These are phyloP conservation scores for Bombus impatiens DNA, from an alignment of 1,140 invertebrate species.

Conservation along the genomic window DNA sequence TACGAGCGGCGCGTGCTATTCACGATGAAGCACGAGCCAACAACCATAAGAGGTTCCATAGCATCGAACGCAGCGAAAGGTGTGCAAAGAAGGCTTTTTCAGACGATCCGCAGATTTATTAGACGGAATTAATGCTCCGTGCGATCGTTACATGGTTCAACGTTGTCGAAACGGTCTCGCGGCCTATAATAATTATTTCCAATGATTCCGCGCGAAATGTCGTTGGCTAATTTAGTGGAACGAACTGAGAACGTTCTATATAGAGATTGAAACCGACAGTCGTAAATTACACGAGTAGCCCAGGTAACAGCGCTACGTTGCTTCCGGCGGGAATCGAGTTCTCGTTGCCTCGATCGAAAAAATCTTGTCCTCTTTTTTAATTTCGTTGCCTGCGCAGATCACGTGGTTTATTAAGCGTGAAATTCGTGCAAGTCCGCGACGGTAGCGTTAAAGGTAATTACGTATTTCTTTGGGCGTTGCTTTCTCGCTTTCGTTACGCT, in stretches of 20 bases:
- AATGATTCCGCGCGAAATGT: not conserved
- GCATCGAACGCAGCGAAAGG: not conserved
- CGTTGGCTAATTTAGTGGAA: constrained; percentile 12
- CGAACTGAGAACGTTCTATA: not conserved
- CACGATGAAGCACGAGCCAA: constrained; percentile 36
- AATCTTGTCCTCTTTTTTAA: not conserved
- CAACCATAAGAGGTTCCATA: not conserved
- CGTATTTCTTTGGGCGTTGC: not conserved
- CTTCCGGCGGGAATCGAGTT: constrained; percentile 1
- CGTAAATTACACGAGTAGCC: constrained; percentile 20
- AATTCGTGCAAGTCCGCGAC: not conserved
- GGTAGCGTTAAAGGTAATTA: not conserved
- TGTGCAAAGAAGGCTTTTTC: constrained; percentile 1
- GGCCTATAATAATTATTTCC: constrained; percentile 18
- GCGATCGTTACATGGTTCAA: not conserved
- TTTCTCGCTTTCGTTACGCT: not conserved
- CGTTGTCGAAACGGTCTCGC: not conserved
- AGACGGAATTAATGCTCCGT: constrained; percentile 37
- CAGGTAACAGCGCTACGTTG: not conserved
- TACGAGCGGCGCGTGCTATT: constrained; percentile 74
- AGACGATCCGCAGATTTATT: constrained; percentile 30
- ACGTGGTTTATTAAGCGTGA: constrained; percentile 8
- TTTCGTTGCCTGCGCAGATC: not conserved
- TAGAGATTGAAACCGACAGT: constrained; percentile 8
- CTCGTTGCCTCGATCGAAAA: too few relatives aligned